These are phyloP conservation scores for Branchinecta lynchi DNA, from an alignment of 1,140 invertebrate species.

Conservation along the genomic window DNA sequence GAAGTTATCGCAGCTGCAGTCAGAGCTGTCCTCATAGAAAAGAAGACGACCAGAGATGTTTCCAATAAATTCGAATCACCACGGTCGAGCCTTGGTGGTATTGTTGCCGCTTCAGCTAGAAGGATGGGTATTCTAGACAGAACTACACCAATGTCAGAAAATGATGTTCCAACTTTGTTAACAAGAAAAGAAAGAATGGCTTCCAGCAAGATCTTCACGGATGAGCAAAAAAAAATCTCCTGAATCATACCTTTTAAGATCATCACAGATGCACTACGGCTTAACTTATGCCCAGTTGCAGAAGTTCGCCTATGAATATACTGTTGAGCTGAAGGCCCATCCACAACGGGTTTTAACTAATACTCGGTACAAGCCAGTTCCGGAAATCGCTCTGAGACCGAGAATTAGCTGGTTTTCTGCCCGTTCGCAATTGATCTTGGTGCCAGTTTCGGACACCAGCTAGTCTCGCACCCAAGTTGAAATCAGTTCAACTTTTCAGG, in stretches of 20 bases:
- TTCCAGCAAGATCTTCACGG: slow-evolving; percentile 1
- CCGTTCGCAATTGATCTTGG: too few species aligned
- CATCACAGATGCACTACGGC: slow-evolving; percentile 4
- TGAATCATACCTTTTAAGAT: slow-evolving; percentile 2
- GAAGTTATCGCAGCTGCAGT: slow-evolving; percentile 5
- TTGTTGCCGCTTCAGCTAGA: neutral
- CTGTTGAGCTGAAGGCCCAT: too few species aligned
- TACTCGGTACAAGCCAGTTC: too few species aligned
- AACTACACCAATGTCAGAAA: slow-evolving; percentile 6
- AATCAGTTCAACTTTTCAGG: too few species aligned
- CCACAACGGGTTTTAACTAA: too few species aligned
- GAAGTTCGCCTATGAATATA: too few species aligned
- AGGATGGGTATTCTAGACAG: neutral
- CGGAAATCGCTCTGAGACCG: too few species aligned
- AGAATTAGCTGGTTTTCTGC: too few species aligned
- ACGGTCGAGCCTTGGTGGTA: neutral
- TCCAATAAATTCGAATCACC: neutral
- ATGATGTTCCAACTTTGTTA: neutral
- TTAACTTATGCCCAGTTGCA: too few species aligned
- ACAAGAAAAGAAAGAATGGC: neutral
- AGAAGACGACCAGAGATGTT: slow-evolving; percentile 4
- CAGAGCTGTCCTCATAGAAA: slow-evolving; percentile 5
- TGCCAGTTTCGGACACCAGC: too few species aligned
- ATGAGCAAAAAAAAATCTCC: neutral
- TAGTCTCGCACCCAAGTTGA: too few species aligned